These are phyloP conservation scores for western clawed frog (Xenopus tropicalis) DNA, from an alignment of 2,113 vertebrate species.

Conservation along the genomic window DNA sequence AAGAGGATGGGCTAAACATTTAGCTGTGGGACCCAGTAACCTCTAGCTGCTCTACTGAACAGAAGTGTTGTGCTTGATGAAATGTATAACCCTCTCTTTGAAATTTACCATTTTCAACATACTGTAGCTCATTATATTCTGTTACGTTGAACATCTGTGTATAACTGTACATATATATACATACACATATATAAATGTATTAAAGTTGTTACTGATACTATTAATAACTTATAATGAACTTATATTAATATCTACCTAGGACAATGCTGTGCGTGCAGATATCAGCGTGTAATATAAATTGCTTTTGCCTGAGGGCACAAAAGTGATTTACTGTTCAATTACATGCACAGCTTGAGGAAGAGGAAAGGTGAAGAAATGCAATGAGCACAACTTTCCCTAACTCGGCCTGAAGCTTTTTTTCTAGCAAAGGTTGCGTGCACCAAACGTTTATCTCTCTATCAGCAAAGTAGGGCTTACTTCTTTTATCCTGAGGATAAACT, in stretches of 20 bases:
- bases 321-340: slow-evolving; percentile 41
- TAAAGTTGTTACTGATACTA: no score
- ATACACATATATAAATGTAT: no score
- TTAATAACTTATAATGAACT: no score
- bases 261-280: slow-evolving; percentile 31
- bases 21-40: no score
- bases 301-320: slow-evolving; percentile 1
- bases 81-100: no score
- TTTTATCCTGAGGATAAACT: slow-evolving; percentile 29
- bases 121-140: no score
- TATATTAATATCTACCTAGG: background rate
- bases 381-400: slow-evolving; percentile 19
- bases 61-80: no score
- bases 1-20: no score
- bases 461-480: slow-evolving; percentile 6
- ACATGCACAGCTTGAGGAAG: slow-evolving; percentile 36
- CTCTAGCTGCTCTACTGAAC: no score
- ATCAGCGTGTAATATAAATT: slow-evolving; percentile 25
- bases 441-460: slow-evolving; percentile 21
- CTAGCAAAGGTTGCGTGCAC: slow-evolving; percentile 30
- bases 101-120: no score
- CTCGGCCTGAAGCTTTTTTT: slow-evolving; percentile 21
- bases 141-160: no score
- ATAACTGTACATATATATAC: no score
- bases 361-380: slow-evolving; percentile 22